Percentiles rank a stretch among this genome's conserved stretches.
These are phyloP conservation scores for Andrena fulva DNA, from an alignment of 2,888 invertebrate species.

Conservation along the genomic window DNA sequence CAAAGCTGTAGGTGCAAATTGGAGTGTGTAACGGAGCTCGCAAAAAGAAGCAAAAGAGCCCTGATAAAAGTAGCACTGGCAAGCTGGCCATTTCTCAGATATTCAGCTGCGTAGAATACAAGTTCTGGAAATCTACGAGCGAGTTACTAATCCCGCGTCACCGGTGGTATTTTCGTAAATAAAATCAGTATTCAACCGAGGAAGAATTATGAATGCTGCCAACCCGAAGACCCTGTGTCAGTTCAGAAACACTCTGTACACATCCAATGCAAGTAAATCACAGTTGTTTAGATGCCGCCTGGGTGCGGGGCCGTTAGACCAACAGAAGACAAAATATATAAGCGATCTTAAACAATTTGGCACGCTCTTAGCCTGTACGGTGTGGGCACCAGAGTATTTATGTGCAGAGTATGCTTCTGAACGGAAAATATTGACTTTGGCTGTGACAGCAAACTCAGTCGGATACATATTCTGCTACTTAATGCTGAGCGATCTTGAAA, in stretches of 20 bases:
- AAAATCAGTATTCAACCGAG: not conserved
- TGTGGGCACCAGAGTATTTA: not conserved
- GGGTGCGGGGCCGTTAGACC: not conserved
- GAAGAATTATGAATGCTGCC: not conserved
- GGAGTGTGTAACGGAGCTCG: not conserved
- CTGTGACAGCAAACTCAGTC: not conserved
- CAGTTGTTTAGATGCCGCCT: not conserved
- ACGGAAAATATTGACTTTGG: not conserved
- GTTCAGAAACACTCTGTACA: not conserved
- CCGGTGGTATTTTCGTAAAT: not conserved
- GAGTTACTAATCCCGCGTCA: not conserved
- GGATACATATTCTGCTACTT: not conserved
- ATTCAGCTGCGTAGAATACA: not conserved
- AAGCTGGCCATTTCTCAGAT: not conserved
- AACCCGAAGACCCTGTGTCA: not conserved
- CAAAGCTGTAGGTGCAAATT: not conserved
- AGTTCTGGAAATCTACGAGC: not conserved
- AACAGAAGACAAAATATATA: not conserved
- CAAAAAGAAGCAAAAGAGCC: not conserved
- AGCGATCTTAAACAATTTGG: not conserved
- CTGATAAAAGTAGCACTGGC: not conserved
- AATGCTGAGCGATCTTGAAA: not conserved
- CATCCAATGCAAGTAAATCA: not conserved
- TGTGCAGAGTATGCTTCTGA: not conserved
- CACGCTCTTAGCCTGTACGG: not conserved